A percentile compares a stretch with the other conserved stretches of the same genome.
These are phyloP conservation scores for Mesoclemmys tuberculata DNA, from an alignment of 2,113 vertebrate species.

Conservation along the genomic window DNA sequence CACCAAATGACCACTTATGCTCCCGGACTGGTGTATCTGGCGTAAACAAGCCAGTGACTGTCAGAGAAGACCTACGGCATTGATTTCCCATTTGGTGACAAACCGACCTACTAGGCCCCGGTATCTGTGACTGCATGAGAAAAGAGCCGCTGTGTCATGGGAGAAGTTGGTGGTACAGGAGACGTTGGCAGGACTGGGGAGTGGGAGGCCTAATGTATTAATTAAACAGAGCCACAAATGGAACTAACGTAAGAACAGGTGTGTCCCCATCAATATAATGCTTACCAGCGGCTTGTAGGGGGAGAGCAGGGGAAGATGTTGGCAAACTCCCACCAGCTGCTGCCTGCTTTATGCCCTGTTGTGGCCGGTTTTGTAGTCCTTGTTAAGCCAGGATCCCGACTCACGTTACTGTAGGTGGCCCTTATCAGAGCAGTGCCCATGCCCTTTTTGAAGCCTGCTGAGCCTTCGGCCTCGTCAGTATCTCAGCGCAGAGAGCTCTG, in stretches of 20 bases:
- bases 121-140: not conserved
- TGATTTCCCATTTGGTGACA: not conserved
- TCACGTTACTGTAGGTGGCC: not conserved
- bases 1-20: not conserved
- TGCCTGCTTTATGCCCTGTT: not conserved
- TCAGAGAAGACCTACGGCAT: too few relatives aligned
- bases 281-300: not conserved
- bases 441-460: not conserved
- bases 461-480: not conserved
- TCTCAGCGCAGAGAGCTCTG: not conserved
- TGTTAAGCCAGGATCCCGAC: not conserved
- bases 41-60: not conserved
- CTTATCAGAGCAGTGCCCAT: not conserved
- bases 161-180: not conserved
- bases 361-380: not conserved
- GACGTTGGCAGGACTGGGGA: not conserved
- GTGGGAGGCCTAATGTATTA: not conserved
- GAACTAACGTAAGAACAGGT: not conserved
- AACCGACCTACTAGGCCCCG: not conserved
- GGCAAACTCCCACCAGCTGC: not conserved
- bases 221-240: not conserved
- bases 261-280: not conserved
- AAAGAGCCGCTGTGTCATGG: not conserved
- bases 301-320: not conserved
- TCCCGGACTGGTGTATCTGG: not conserved